Percentiles rank a stretch among this genome's conserved stretches.
phyloP scores from a whole-genome alignment of 1,140 invertebrate genomes.

The Vollenhovia emeryi region DNA sequence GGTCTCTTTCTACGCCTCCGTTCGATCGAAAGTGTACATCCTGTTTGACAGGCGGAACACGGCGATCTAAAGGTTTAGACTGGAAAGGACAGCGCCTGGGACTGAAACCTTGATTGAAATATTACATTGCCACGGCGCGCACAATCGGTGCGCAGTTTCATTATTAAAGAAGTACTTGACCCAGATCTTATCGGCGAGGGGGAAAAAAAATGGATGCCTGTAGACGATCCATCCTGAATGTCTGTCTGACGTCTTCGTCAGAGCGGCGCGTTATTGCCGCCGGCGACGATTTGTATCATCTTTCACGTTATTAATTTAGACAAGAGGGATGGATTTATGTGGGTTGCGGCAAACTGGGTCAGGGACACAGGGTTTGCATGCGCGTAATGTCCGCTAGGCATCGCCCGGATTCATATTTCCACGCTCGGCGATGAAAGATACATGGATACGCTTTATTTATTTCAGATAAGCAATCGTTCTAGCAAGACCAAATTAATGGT shows the following conservation, averaged over 20 bases:
- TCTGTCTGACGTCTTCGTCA: constrained; percentile 49
- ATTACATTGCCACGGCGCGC: constrained; percentile 66
- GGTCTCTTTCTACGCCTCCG: neutral
- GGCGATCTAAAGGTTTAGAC: constrained; percentile 60
- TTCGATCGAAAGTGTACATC: constrained; percentile 44
- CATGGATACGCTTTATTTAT: neutral
- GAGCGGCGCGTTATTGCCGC: constrained; percentile 33
- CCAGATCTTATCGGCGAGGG: constrained; percentile 60
- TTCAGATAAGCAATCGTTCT: neutral
- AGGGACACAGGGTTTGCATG: constrained; percentile 59
- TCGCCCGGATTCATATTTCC: neutral
- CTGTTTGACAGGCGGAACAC: constrained; percentile 39
- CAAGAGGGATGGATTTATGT: constrained; percentile 67
- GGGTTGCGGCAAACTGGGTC: constrained; percentile 65
- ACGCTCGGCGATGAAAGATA: neutral
- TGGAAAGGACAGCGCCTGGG: constrained; percentile 61
- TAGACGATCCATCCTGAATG: constrained; percentile 63
- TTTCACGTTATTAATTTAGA: constrained; percentile 70
- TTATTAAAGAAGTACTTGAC: constrained; percentile 69
- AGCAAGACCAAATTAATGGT: constrained; percentile 2
- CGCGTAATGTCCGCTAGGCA: neutral
- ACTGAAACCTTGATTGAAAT: constrained; percentile 71
- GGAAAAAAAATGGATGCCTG: constrained; percentile 40
- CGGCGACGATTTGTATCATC: constrained; percentile 62
- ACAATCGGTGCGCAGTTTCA: constrained; percentile 65